Conservation (phyloP, 2,797 vertebrate genomes). For the Halcyon smyrnensis region DNA sequence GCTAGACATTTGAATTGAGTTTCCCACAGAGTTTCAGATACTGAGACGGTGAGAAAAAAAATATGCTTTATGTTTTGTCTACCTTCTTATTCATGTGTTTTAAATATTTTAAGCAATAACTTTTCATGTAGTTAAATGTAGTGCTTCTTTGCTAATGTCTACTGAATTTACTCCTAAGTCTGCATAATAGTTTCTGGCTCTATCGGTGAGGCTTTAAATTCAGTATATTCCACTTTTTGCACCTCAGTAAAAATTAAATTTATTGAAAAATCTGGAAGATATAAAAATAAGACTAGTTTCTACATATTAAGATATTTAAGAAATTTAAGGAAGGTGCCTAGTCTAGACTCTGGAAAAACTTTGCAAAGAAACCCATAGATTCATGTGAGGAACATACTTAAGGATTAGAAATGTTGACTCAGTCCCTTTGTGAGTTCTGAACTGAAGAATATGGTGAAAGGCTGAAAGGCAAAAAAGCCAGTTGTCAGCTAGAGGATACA, state of each 20-base stretch:
- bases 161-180: background rate
- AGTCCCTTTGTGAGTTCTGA: background rate
- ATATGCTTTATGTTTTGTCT: background rate
- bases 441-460: background rate
- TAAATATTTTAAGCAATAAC: background rate
- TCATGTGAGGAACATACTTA: background rate
- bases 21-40: background rate
- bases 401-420: background rate
- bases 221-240: background rate
- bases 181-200: background rate
- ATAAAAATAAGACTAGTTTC: background rate
- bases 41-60: background rate
- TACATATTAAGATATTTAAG: background rate
- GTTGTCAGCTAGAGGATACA: background rate
- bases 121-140: background rate
- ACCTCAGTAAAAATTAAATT: background rate
- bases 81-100: background rate
- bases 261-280: background rate
- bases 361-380: background rate
- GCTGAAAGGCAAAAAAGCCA: background rate
- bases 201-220: background rate
- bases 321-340: background rate
- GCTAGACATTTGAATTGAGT: background rate
- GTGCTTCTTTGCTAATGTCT: background rate
- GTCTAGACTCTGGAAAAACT: background rate